A percentile compares a stretch with the other conserved stretches of the same genome.
Evolutionary conservation across 2,113 vertebrate species (phyloP).

Genomic region (Eurystomus gularis): DNA sequence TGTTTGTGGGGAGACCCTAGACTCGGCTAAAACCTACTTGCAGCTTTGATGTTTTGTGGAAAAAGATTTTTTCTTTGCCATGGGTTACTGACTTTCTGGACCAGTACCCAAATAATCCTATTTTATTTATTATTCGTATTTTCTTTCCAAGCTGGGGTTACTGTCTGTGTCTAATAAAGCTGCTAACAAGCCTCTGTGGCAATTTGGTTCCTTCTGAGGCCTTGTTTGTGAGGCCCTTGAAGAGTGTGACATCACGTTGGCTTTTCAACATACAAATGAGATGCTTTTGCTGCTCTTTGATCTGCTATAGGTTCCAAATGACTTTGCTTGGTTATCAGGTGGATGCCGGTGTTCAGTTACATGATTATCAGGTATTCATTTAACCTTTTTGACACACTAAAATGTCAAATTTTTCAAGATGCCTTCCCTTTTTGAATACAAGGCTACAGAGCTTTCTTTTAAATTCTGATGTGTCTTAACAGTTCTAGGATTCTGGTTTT

Average conservation of each 20-base stretch:
- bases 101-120: background rate
- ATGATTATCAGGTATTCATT: background rate
- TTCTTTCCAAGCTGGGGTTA: background rate
- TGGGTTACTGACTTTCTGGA: background rate
- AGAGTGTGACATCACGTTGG: background rate
- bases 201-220: background rate
- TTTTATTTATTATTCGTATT: slow-evolving; percentile 9
- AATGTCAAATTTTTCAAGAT: background rate
- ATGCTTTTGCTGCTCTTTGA: background rate
- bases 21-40: background rate
- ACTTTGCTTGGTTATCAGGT: background rate
- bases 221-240: background rate
- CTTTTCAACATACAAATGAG: background rate
- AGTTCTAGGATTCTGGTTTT: background rate
- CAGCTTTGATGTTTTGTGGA: background rate
- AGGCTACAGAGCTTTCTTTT: background rate
- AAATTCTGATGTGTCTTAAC: background rate
- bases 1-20: background rate
- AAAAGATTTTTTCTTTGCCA: background rate
- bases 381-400: background rate
- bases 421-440: background rate
- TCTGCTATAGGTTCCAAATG: background rate
- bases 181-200: background rate
- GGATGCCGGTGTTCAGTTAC: background rate
- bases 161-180: background rate